Evolutionary conservation across 2,888 invertebrate genomes (phyloP).

Genomic region (Oeneis ivallda): DNA sequence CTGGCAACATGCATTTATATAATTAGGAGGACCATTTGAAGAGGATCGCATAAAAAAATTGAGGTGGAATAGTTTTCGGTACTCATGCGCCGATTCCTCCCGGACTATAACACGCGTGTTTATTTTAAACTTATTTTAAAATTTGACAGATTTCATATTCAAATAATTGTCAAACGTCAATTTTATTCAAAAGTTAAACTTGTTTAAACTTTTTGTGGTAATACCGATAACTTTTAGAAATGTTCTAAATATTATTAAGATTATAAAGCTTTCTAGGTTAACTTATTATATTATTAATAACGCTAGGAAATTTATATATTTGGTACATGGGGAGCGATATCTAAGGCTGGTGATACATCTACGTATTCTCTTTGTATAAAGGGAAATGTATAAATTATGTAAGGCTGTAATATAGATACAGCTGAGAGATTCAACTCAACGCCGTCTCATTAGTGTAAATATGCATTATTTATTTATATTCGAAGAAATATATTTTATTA

Average conservation of each 20-base stretch:
- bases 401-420: constrained; percentile 61
- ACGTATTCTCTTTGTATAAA: constrained; percentile 55
- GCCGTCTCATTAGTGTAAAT: constrained; percentile 50
- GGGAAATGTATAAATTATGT: constrained; percentile 51
- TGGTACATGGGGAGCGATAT: constrained; percentile 54
- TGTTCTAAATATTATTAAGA: constrained; percentile 29
- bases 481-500: constrained; percentile 24
- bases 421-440: constrained; percentile 71
- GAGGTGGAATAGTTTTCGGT: no score
- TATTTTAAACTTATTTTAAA: no score
- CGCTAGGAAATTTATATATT: constrained; percentile 44
- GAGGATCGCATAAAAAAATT: no score
- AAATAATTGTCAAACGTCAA: no score
- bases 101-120: no score
- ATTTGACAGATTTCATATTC: no score
- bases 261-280: constrained; percentile 30
- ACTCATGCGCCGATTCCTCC: no score
- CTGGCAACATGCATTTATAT: no score
- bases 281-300: constrained; percentile 37
- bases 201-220: background rate
- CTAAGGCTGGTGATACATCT: constrained; percentile 76
- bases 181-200: no score
- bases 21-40: no score
- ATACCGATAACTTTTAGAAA: constrained; percentile 20
- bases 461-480: constrained; percentile 42